Evolutionary conservation across 2,888 invertebrate species (phyloP), one percentile per base, ranked within the genome.

Genomic region (Harpalus rubripes): DNA sequence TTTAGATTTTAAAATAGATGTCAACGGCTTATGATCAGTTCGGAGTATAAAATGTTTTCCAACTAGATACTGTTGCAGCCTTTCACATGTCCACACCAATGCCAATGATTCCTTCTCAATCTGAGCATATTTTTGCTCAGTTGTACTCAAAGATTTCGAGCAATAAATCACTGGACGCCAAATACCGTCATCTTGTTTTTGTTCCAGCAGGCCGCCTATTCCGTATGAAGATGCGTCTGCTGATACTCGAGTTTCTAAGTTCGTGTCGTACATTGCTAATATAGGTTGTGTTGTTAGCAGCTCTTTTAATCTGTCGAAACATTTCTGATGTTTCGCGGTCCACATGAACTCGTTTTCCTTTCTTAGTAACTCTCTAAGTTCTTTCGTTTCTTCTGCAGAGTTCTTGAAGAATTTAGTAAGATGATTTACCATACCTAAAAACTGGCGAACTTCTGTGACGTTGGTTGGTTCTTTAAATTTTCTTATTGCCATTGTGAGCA

Each of bases 11-110:
- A 91, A 74, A 2, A 91, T 84, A 16, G 89, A 86, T 0, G 90
- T 80, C 5, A 90, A 85, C 0, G 90, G 90, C 85, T 89, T 90
- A 86, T 91, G 90, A 85, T 91, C 90, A 0, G 90, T 91, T 86
- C 88, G 87, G 1, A 90, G 79, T 15, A 65, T 80, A 56, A 91
- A 87, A 32, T 87, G 59, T 41, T 86, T 86, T 8, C 90, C 90
- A 7, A 86, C 85, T 10, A 90, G 74, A 84, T 88, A 90, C 41
- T 90, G 88, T 68, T 87, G 81, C 81, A 90, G 89, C 82, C 87
- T 87, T 81, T 90, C 89, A 7, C 88, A 87, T 4, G 89, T 89
- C 87, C 88, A 89, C 0, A 87, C 88, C 0, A 90, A 82, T 7
- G 89, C 90, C 7, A 91, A 22, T 22, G 81, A 10, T 80, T 74